phyloP scores from a whole-genome alignment of 2,888 invertebrate species.

The Drosophila limbata region DNA sequence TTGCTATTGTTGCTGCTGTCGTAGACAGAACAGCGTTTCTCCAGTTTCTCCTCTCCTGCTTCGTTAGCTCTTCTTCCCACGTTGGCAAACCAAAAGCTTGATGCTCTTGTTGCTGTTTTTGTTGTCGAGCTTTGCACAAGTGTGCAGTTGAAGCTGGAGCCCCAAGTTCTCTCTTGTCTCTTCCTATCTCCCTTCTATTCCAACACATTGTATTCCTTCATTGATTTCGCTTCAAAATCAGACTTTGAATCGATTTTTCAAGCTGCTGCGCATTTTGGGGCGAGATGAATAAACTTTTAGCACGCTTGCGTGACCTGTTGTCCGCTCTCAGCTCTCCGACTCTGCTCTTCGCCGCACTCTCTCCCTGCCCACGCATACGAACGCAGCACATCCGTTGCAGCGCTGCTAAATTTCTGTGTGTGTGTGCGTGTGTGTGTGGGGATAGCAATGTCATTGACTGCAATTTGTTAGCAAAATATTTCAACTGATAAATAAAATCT shows the following conservation, averaged over 20 bases:
- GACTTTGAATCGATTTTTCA: constrained; percentile 59
- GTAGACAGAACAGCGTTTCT: constrained; percentile 24
- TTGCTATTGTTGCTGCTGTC: constrained; percentile 25
- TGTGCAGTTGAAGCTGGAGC: constrained; percentile 46
- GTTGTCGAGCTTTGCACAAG: constrained; percentile 66
- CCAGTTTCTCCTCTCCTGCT: constrained; percentile 20
- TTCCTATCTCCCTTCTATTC: constrained; percentile 18
- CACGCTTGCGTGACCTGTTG: constrained; percentile 75
- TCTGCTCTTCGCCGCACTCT: constrained; percentile 2
- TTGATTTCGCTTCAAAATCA: constrained; percentile 59
- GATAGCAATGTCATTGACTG: constrained; percentile 79
- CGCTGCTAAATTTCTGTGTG: constrained; percentile 21
- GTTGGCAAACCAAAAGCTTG: constrained; percentile 47
- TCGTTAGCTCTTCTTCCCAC: constrained; percentile 32
- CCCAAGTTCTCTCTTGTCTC: constrained; percentile 11
- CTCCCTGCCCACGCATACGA: constrained; percentile 52
- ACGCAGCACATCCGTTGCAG: constrained; percentile 58
- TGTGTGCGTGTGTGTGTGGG: constrained; percentile 32
- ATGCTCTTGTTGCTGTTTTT: constrained; percentile 29
- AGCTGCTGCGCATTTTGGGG: constrained; percentile 65
- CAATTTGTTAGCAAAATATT: constrained; percentile 81
- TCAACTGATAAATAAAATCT: constrained; percentile 78
- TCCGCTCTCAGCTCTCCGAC: constrained; percentile 17
- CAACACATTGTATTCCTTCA: constrained; percentile 34
- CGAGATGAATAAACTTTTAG: constrained; percentile 75